Conservation (phyloP, 2,797 vertebrate species). For the Momotus momota region DNA sequence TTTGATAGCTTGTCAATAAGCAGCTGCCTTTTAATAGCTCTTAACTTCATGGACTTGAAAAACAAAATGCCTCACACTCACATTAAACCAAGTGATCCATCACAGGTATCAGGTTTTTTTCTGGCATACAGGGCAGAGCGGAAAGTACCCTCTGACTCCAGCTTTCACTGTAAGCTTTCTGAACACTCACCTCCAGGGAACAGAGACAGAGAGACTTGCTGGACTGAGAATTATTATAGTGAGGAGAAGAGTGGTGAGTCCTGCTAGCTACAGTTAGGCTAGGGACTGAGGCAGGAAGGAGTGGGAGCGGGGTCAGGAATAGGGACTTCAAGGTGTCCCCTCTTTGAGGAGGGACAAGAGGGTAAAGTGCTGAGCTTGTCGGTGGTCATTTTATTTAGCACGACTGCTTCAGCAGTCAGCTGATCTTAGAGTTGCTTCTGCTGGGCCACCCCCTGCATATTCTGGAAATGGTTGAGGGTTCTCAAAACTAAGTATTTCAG, state of each 20-base stretch:
- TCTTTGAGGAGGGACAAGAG: not conserved
- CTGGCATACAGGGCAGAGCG: not conserved
- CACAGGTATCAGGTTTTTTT: not conserved
- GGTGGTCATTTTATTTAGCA: not conserved
- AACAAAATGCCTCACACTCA: constrained; percentile 21
- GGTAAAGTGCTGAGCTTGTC: not conserved
- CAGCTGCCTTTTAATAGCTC: constrained; percentile 61
- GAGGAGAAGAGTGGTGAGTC: not conserved
- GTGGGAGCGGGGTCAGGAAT: not conserved
- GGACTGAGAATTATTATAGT: not conserved
- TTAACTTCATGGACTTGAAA: constrained; percentile 57
- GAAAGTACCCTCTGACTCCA: not conserved
- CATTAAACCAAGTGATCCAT: constrained; percentile 37
- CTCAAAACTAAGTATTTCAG: not conserved
- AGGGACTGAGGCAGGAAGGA: not conserved
- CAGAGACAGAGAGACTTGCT: not conserved
- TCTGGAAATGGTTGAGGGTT: not conserved
- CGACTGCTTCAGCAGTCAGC: not conserved
- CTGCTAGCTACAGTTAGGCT: not conserved
- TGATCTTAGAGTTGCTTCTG: not conserved
- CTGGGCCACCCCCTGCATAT: not conserved
- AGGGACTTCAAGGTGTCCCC: accelerated
- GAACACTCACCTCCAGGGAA: not conserved
- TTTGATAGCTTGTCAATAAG: constrained; percentile 71
- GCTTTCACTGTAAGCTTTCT: not conserved